Percentiles rank a stretch among this genome's conserved stretches.
Evolutionary conservation across 2,113 vertebrate genomes (phyloP).

Genomic region (Cettia cetti): DNA sequence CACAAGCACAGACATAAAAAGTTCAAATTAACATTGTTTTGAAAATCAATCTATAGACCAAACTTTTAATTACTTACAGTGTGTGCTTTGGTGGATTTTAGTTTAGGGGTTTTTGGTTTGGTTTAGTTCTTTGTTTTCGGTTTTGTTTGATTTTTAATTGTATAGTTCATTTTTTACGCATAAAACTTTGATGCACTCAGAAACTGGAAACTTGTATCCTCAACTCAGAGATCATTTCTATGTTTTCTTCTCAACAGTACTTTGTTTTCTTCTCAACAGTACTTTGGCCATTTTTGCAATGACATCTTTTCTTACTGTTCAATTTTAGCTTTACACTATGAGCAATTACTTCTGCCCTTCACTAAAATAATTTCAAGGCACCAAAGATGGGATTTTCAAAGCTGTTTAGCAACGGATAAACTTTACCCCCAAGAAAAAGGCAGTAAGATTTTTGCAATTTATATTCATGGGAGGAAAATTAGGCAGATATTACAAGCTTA

Average conservation of each 20-base stretch:
- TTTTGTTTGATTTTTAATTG: neutral
- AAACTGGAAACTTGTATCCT: neutral
- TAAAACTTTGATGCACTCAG: neutral
- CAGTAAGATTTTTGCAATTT: neutral
- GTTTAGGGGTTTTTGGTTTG: neutral
- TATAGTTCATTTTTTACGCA: neutral
- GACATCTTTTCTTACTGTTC: neutral
- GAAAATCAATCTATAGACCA: neutral
- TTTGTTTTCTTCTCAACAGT: too few relatives aligned
- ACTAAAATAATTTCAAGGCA: neutral
- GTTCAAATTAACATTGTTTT: conserved; percentile 8
- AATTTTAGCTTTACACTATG: neutral
- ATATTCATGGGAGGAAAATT: neutral
- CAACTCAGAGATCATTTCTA: neutral
- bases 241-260: too few relatives aligned
- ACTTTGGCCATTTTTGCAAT: neutral
- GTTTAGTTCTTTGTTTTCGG: neutral
- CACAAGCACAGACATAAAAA: neutral
- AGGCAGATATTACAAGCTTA: neutral
- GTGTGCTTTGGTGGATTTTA: neutral
- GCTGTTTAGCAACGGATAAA: neutral
- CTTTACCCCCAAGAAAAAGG: neutral
- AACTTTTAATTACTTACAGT: neutral
- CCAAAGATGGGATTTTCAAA: neutral
- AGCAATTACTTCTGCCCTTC: neutral